Conservation (phyloP, 2,797 vertebrate species). For the Vultur gryphus region DNA sequence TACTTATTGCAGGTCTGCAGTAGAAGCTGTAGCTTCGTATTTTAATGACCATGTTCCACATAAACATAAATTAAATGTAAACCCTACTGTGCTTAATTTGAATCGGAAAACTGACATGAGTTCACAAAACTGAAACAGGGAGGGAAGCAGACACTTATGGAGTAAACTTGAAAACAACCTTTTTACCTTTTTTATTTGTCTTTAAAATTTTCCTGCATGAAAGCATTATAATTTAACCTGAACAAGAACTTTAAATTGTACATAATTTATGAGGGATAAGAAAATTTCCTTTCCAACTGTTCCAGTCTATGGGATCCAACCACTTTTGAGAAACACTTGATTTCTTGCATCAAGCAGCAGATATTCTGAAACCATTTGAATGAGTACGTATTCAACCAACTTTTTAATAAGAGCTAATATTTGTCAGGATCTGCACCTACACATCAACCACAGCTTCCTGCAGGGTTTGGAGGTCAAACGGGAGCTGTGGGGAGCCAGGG, state of each 20-base stretch:
- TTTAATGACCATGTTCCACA: not conserved
- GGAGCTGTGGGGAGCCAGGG: not conserved
- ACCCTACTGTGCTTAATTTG: not conserved
- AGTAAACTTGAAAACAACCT: not conserved
- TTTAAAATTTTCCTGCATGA: not conserved
- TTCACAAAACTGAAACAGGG: not conserved
- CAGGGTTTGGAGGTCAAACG: not conserved
- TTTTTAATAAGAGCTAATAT: not conserved
- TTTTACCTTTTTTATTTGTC: not conserved
- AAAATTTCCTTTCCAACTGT: not conserved
- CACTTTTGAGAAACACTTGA: not conserved
- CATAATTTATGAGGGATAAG: not conserved
- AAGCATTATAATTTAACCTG: not conserved
- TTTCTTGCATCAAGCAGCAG: not conserved
- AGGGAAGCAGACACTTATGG: not conserved
- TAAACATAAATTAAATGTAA: not conserved
- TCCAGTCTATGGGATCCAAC: not conserved
- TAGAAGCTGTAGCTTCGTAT: not conserved
- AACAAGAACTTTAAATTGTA: not conserved
- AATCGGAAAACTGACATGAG: not conserved
- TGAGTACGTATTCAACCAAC: not conserved
- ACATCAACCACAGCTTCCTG: not conserved
- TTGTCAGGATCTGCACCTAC: not conserved
- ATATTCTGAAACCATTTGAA: not conserved
- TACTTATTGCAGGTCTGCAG: not conserved